Percentiles rank a stretch among this genome's conserved stretches.
Conservation (phyloP, 1,140 invertebrate species). For the Pantala flavescens region DNA sequence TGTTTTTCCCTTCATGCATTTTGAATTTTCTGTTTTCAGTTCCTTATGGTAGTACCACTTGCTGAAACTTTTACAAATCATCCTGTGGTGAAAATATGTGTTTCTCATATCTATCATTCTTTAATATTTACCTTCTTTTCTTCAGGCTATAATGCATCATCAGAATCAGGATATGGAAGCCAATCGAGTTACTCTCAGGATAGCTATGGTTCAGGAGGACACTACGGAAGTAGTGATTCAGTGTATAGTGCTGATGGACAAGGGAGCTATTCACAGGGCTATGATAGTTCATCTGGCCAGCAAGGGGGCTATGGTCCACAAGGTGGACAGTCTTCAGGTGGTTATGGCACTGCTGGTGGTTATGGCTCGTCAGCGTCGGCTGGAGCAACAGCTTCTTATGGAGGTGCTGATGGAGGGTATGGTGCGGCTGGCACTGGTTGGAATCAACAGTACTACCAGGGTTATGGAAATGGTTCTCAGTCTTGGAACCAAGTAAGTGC, state of each 20-base stretch:
- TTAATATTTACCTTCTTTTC: neutral
- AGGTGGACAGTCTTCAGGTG: neutral
- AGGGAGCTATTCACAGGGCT: neutral
- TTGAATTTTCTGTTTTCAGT: no score
- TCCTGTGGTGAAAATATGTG: no score
- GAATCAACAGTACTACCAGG: neutral
- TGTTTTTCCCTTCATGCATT: no score
- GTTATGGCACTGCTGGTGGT: neutral
- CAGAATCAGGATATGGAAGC: neutral
- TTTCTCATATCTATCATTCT: no score
- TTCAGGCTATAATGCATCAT: neutral
- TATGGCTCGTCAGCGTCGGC: neutral
- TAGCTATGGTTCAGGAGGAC: neutral
- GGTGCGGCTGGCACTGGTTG: neutral
- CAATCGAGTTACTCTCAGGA: neutral
- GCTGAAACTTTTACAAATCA: no score
- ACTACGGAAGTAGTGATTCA: slow-evolving; percentile 6
- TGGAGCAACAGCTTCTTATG: neutral
- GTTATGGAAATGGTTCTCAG: neutral
- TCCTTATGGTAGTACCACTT: no score
- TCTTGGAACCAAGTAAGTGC: neutral
- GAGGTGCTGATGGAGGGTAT: neutral
- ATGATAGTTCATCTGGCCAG: neutral
- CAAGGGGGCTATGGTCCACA: neutral
- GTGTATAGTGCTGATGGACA: slow-evolving; percentile 8